phyloP scores from a whole-genome alignment of 2,113 vertebrate genomes.

The Semicossyphus pulcher region DNA sequence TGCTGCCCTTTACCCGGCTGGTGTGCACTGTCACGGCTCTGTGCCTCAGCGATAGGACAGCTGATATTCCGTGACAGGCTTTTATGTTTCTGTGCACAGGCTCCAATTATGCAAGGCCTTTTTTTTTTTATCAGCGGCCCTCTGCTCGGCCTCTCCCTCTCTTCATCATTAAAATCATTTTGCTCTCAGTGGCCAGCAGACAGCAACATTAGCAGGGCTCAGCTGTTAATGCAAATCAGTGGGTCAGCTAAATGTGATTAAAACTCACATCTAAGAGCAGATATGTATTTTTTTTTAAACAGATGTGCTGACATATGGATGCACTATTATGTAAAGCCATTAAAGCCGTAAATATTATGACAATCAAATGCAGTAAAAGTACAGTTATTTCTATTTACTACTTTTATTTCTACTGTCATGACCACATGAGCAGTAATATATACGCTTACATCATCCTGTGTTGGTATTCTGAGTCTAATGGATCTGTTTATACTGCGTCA shows the following conservation, averaged over 20 bases:
- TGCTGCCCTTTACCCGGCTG: constrained; percentile 13
- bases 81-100: constrained; percentile 40
- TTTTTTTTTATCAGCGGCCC: constrained; percentile 3
- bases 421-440: no score
- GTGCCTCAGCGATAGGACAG: constrained; percentile 8
- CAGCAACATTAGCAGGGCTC: constrained; percentile 43
- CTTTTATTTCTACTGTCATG: no score
- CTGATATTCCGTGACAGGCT: constrained; percentile 49
- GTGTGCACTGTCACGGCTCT: constrained; percentile 5
- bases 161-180: constrained; percentile 58
- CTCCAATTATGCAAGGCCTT: constrained; percentile 45
- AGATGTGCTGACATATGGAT: background rate
- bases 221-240: constrained; percentile 54
- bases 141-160: constrained; percentile 21
- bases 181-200: constrained; percentile 29
- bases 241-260: constrained; percentile 52
- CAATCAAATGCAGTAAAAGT: no score
- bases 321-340: background rate
- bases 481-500: no score
- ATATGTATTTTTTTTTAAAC: constrained; percentile 1
- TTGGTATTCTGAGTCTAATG: no score
- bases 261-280: constrained; percentile 38
- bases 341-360: no score
- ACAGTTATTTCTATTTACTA: no score
- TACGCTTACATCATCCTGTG: no score